Conservation (phyloP, 1,140 invertebrate genomes). For the Paraescarpia echinospica region DNA sequence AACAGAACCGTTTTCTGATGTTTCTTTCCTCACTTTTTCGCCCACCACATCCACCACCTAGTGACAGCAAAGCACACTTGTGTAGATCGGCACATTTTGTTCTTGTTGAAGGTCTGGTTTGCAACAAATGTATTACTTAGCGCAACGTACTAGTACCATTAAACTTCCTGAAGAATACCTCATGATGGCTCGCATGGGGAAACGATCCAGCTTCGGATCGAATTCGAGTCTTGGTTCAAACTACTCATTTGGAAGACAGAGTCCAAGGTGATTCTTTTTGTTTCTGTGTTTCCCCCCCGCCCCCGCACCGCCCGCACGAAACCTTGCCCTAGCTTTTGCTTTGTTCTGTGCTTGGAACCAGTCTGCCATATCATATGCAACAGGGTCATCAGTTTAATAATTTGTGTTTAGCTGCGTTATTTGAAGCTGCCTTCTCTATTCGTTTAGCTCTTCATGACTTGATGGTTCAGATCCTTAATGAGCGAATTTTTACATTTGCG, state of each 20-base stretch:
- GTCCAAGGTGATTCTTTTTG: slow-evolving; percentile 20
- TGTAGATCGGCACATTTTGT: background rate
- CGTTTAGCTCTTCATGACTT: too few relatives aligned
- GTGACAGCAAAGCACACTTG: background rate
- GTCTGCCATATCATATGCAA: background rate
- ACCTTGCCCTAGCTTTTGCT: background rate
- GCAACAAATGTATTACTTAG: slow-evolving; percentile 18
- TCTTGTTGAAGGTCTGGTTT: slow-evolving; percentile 8
- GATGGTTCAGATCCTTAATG: too few relatives aligned
- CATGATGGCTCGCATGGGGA: slow-evolving; percentile 24
- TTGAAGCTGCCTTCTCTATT: too few relatives aligned
- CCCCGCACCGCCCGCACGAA: slow-evolving; percentile 15
- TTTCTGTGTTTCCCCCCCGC: background rate
- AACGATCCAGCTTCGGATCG: slow-evolving; percentile 19
- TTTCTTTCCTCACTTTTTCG: background rate
- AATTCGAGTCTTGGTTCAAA: slow-evolving; percentile 25
- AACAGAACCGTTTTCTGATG: background rate
- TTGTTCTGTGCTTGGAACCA: background rate
- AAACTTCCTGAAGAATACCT: slow-evolving; percentile 28
- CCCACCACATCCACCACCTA: background rate
- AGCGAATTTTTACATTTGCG: too few relatives aligned
- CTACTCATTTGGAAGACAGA: slow-evolving; percentile 24
- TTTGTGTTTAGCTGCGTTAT: too few relatives aligned
- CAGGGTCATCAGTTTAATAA: too few relatives aligned
- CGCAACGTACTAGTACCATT: slow-evolving; percentile 17